A percentile compares a stretch with the other conserved stretches of the same genome.
phyloP scores from a whole-genome alignment of 2,888 invertebrate species.

The Andrena dorsata region DNA sequence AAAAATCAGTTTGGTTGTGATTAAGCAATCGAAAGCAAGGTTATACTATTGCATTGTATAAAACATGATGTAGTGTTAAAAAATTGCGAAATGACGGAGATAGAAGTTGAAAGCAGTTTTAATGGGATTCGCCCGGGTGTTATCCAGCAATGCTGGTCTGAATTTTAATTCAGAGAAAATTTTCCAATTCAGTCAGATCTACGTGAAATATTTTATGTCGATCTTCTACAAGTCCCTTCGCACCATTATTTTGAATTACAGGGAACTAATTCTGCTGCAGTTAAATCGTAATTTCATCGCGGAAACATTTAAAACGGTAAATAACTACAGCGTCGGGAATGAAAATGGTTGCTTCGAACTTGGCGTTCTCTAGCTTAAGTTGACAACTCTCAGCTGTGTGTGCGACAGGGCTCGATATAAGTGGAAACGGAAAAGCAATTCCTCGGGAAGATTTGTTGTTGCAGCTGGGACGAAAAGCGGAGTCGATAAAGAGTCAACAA shows the following conservation, averaged over 20 bases:
- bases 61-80: too few species aligned
- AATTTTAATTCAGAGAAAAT: neutral
- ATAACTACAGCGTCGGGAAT: neutral
- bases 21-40: too few species aligned
- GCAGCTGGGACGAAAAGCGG: neutral
- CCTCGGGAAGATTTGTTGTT: neutral
- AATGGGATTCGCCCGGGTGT: neutral
- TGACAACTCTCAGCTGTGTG: neutral
- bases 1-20: too few species aligned
- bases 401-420: neutral
- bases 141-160: neutral
- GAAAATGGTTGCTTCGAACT: neutral
- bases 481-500: slow-evolving; percentile 18
- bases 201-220: neutral
- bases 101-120: neutral
- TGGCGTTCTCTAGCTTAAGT: neutral
- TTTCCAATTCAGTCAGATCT: neutral
- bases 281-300: neutral
- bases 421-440: slow-evolving; percentile 2
- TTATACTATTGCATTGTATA: too few species aligned
- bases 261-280: too few species aligned
- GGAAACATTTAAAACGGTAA: neutral
- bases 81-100: too few species aligned
- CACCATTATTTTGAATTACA: too few species aligned
- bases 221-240: too few species aligned